Percentiles rank a stretch among this genome's conserved stretches.
Conservation (phyloP, 1,140 invertebrate genomes). For the Brachionus manjavacas region DNA sequence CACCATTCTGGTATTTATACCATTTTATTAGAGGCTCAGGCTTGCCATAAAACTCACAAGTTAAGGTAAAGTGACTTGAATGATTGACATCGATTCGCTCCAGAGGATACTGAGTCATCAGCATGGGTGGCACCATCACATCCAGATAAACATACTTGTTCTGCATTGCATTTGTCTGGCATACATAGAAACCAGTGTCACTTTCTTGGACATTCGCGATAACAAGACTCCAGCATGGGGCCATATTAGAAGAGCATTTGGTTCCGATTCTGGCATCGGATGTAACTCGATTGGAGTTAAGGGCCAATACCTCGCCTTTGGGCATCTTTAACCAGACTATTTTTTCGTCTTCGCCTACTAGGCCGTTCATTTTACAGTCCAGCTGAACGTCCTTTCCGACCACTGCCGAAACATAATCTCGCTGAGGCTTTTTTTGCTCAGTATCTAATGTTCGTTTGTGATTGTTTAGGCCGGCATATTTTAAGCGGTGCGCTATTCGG, state of each 20-base stretch:
- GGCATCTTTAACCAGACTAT: constrained; percentile 40
- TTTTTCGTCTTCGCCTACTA: constrained; percentile 2
- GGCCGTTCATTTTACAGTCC: constrained; percentile 27
- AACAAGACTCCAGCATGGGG: constrained; percentile 28
- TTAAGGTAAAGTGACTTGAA: neutral
- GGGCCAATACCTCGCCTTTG: constrained; percentile 30
- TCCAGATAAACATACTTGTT: constrained; percentile 39
- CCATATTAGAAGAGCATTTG: neutral
- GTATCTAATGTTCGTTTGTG: neutral
- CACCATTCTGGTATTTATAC: constrained; percentile 20
- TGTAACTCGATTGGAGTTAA: constrained; percentile 7
- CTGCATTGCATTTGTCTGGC: constrained; percentile 37
- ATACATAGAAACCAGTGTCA: constrained; percentile 39
- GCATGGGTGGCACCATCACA: constrained; percentile 28
- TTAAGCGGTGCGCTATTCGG: neutral
- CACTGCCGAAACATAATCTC: neutral
- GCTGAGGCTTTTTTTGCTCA: neutral
- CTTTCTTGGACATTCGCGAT: neutral
- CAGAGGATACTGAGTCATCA: constrained; percentile 9
- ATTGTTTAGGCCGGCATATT: neutral
- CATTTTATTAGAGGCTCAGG: constrained; percentile 39
- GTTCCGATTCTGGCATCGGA: constrained; percentile 7
- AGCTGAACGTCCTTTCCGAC: constrained; percentile 2
- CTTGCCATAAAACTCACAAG: constrained; percentile 41
- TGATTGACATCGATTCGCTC: constrained; percentile 33